These are phyloP conservation scores for Drosophila lutescens DNA, from an alignment of 2,888 invertebrate species.

Conservation along the genomic window DNA sequence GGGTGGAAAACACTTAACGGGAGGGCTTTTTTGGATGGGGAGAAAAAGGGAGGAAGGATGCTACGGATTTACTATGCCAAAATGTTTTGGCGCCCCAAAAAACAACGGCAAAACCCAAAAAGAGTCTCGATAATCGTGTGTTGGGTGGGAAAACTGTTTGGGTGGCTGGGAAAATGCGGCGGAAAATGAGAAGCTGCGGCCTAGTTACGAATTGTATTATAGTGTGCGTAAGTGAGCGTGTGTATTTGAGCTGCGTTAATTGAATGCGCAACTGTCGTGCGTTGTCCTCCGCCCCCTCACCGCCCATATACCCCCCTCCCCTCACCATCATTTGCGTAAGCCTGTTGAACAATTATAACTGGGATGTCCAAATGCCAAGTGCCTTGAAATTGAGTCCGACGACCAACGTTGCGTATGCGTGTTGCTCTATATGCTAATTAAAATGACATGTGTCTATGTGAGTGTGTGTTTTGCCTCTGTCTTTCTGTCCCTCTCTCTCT, in stretches of 20 bases:
- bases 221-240: conserved; percentile 21
- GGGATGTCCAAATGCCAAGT: conserved; percentile 79
- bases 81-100: conserved; percentile 32
- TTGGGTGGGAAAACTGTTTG: not conserved
- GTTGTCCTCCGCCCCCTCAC: conserved; percentile 17
- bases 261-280: conserved; percentile 75
- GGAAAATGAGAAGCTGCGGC: conserved; percentile 49
- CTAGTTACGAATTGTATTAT: conserved; percentile 52
- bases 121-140: conserved; percentile 28
- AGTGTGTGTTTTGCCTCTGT: conserved; percentile 6
- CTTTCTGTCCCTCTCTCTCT: conserved; percentile 7
- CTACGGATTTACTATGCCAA: conserved; percentile 46
- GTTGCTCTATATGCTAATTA: conserved; percentile 74
- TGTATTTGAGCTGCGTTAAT: conserved; percentile 62
- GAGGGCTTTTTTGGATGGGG: not conserved
- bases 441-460: conserved; percentile 55
- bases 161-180: conserved; percentile 1
- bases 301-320: not conserved
- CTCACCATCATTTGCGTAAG: conserved; percentile 64
- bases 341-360: conserved; percentile 77
- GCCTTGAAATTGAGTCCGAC: conserved; percentile 76
- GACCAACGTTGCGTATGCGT: conserved; percentile 68
- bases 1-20: conserved; percentile 22
- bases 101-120: conserved; percentile 18
- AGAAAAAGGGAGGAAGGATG: conserved; percentile 25